These are phyloP conservation scores for Nomada goodeniana DNA, from an alignment of 2,888 invertebrate genomes.

Conservation along the genomic window DNA sequence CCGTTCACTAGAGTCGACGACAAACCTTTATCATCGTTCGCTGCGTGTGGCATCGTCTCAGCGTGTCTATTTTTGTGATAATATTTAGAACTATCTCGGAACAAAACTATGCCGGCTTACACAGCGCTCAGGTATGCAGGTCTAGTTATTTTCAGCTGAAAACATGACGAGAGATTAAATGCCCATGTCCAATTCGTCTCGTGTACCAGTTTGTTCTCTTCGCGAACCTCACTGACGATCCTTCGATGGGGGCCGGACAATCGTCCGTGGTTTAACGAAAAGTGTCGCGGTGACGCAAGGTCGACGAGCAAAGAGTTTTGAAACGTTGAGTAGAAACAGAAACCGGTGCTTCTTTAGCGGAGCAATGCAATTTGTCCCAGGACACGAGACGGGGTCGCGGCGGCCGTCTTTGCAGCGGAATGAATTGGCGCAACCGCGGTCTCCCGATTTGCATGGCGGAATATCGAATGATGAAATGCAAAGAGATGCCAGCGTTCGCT, in stretches of 20 bases:
- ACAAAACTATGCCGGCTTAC: constrained; percentile 25
- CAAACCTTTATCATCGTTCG: not conserved
- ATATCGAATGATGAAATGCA: constrained; percentile 40
- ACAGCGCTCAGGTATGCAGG: constrained; percentile 44
- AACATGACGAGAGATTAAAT: constrained; percentile 42
- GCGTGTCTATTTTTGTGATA: constrained; percentile 17
- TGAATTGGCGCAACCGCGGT: constrained; percentile 29
- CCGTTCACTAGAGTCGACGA: not conserved
- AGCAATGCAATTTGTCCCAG: not conserved
- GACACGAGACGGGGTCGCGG: not conserved
- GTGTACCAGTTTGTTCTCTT: constrained; percentile 10
- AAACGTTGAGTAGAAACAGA: not conserved
- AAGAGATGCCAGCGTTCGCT: constrained; percentile 24
- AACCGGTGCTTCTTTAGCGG: not conserved
- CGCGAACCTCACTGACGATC: not conserved
- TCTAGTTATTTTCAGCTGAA: constrained; percentile 53
- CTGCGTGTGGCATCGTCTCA: not conserved
- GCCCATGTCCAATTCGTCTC: constrained; percentile 22
- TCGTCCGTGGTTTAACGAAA: not conserved
- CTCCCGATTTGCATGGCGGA: constrained; percentile 24
- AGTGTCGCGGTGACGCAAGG: constrained; percentile 18
- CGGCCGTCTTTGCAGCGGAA: not conserved
- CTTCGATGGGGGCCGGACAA: too few species aligned
- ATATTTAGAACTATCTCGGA: constrained; percentile 33
- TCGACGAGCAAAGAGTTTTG: constrained; percentile 4